Percentiles rank a stretch among this genome's conserved stretches.
These are phyloP conservation scores for Bombus polaris DNA, from an alignment of 1,140 invertebrate species.

Conservation along the genomic window DNA sequence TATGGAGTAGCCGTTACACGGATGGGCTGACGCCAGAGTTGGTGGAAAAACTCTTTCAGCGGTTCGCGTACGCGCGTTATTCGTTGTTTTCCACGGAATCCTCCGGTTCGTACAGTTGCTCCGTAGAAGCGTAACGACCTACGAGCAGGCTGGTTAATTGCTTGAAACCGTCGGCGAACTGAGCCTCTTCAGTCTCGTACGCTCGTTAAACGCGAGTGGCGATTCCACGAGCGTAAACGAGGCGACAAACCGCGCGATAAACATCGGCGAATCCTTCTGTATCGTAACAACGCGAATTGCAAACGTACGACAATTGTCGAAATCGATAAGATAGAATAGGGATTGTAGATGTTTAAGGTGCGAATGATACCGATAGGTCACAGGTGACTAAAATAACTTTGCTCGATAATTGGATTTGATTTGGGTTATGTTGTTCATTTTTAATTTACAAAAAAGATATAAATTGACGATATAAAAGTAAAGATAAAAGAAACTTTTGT, in stretches of 20 bases:
- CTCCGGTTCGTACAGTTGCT: not conserved
- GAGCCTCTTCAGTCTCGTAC: not conserved
- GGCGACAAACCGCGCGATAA: slow-evolving; percentile 19
- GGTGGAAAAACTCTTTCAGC: not conserved
- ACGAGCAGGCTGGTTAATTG: slow-evolving; percentile 34
- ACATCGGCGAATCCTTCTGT: not conserved
- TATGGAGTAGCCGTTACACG: slow-evolving; percentile 3
- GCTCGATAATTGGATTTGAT: no score
- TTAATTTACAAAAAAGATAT: no score
- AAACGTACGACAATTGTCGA: not conserved
- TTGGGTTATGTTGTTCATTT: no score
- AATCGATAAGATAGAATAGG: not conserved
- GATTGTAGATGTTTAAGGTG: not conserved
- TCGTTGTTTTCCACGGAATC: slow-evolving; percentile 7
- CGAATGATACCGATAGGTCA: no score
- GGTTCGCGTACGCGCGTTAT: not conserved
- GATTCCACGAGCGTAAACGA: not conserved
- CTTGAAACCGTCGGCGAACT: not conserved
- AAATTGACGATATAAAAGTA: no score
- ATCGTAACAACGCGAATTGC: not conserved
- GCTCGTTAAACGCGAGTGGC: slow-evolving; percentile 26
- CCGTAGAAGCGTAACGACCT: slow-evolving; percentile 20
- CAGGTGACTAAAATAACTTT: no score
- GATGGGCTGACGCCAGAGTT: not conserved
- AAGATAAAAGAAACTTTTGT: no score